A percentile compares a stretch with the other conserved stretches of the same genome.
phyloP scores from a whole-genome alignment of 2,797 vertebrate genomes.

The Hoplostethus mediterraneus region DNA sequence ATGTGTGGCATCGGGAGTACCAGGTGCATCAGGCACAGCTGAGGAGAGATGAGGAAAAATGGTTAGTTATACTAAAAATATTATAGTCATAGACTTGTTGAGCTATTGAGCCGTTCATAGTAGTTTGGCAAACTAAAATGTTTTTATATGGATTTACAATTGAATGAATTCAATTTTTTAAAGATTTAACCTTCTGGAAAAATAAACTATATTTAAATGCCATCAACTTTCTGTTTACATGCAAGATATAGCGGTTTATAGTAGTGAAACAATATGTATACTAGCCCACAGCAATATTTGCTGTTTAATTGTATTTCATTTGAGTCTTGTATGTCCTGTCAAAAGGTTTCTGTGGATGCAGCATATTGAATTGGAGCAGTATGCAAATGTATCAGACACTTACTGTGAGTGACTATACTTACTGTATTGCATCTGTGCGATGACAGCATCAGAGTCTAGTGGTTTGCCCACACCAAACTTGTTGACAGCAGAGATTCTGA shows the following conservation, averaged over 20 bases:
- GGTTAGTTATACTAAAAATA: background rate
- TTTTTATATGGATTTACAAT: too few relatives aligned
- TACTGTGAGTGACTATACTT: constrained; percentile 71
- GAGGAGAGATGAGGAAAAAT: constrained; percentile 29
- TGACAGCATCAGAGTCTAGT: constrained; percentile 93
- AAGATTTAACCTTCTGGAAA: background rate
- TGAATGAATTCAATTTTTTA: too few relatives aligned
- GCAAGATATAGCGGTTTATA: background rate
- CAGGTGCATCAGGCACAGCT: constrained; percentile 97
- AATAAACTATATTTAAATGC: background rate
- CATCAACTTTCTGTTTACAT: background rate
- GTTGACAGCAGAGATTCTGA: constrained; percentile 97
- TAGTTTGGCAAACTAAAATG: too few relatives aligned
- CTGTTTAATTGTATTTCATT: too few relatives aligned
- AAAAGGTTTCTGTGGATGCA: background rate
- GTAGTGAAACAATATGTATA: too few relatives aligned
- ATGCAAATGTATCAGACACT: background rate
- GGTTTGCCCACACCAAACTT: constrained; percentile 95
- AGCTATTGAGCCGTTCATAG: too few relatives aligned
- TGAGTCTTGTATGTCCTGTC: background rate
- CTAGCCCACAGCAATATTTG: too few relatives aligned
- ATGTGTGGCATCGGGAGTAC: constrained; percentile 94
- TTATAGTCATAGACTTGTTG: background rate
- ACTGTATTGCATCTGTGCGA: constrained; percentile 98
- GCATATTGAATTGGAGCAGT: background rate